Conservation (phyloP, 2,888 invertebrate species). For the Boloria selene region DNA sequence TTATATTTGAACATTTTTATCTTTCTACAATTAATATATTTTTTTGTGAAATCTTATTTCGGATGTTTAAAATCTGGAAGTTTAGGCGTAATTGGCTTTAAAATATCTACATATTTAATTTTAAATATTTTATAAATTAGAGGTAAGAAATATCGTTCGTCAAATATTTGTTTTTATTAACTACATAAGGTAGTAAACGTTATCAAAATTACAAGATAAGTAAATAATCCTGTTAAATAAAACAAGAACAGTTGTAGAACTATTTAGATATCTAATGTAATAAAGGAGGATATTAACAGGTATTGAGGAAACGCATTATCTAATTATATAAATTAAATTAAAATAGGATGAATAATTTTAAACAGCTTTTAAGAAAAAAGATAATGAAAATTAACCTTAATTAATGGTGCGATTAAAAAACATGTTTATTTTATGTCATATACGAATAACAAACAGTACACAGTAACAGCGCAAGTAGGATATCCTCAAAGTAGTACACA, state of each 20-base stretch:
- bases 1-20: too few relatives aligned
- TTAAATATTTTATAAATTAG: too few relatives aligned
- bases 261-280: slow-evolving; percentile 19
- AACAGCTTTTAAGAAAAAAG: neutral
- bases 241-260: slow-evolving; percentile 9
- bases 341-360: slow-evolving; percentile 5
- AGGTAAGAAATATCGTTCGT: too few relatives aligned
- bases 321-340: slow-evolving; percentile 14
- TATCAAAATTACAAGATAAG: slow-evolving; percentile 11
- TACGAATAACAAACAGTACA: neutral
- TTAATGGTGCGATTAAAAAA: too few relatives aligned
- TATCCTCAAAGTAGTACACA: slow-evolving; percentile 39
- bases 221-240: slow-evolving; percentile 17
- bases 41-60: too few relatives aligned
- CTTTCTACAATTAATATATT: too few relatives aligned
- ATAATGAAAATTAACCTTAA: too few relatives aligned
- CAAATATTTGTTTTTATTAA: too few relatives aligned
- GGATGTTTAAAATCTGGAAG: too few relatives aligned
- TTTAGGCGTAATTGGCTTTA: too few relatives aligned
- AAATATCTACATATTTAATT: too few relatives aligned
- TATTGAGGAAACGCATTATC: slow-evolving; percentile 21
- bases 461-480: slow-evolving; percentile 6
- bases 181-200: neutral
- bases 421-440: too few relatives aligned
- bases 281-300: slow-evolving; percentile 20